Base-by-base conservation (phyloP, 30 jellyfish, hydroid and myxozoan genomes). In the Sanderia malayensis region DNA sequence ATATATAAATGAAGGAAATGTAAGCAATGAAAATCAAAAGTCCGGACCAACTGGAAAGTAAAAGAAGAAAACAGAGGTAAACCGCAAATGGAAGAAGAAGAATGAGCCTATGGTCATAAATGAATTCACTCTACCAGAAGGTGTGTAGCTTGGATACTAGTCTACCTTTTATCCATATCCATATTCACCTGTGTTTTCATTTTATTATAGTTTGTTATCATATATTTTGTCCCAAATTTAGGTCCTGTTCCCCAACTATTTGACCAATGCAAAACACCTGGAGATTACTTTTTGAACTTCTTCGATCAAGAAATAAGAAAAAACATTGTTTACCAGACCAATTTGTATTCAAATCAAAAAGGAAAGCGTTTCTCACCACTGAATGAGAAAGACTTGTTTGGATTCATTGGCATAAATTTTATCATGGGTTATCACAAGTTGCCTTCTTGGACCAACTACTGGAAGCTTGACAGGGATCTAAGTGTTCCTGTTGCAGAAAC, bases 371-470 rank as follows among this genome's bases (percentile, higher is more conserved):
- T 82, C 3, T 29, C 95, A 15, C 58, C 61, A 11, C 1, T 77
- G 8, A 62, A 0, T 44, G 44, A 34, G 25, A 17, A 58, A 41
- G 96, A 70, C 44, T 2, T 85, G 59, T 79, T 31, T 44, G 86
- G 78, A 21, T 79, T 85, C 86, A 21, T 85, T 32, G 95, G 90
- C 22, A 67, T 77, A 9, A 85, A 65, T 46, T 13, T 85, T 26
- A 67, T 85, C 21, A 78, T 85, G 96, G 96, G 95, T 0, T 85
- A 79, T 61, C 95, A 85, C 31, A 68, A 29, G 28, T 49, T 85
- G 52, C 94, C 87, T 34, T 60, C 79, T 17, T 58, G 67, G 86
- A 60, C 66, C 4, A 32, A 69, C 70, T 77, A 57, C 61, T 84
- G 95, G 88, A 19, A 26, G 45, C 65, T 15, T 61, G 95, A 85